Evolutionary conservation across 2,797 vertebrate genomes (phyloP).

Genomic region (Galaxias olidus): DNA sequence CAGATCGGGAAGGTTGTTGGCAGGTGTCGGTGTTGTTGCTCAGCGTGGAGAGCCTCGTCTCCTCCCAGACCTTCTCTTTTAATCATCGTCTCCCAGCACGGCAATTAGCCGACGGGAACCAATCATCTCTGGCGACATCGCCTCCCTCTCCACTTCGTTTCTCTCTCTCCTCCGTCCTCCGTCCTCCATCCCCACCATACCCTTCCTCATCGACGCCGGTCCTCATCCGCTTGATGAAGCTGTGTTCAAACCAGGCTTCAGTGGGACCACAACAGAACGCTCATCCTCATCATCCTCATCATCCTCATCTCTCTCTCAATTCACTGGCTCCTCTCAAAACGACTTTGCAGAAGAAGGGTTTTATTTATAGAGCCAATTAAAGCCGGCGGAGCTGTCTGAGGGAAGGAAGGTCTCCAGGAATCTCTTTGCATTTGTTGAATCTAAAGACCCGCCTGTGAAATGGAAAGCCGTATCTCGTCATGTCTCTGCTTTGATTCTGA

Average conservation of each 20-base stretch:
- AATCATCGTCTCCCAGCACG: slow-evolving; percentile 43
- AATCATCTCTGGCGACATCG: slow-evolving; percentile 25
- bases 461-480: too few relatives aligned
- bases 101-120: slow-evolving; percentile 34
- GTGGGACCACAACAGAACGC: too few relatives aligned
- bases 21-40: slow-evolving; percentile 36
- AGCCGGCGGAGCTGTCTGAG: not conserved
- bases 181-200: not conserved
- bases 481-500: too few relatives aligned
- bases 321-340: slow-evolving; percentile 5
- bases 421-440: not conserved
- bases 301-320: slow-evolving; percentile 1
- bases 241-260: not conserved
- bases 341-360: slow-evolving; percentile 2
- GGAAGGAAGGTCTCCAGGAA: not conserved
- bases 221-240: not conserved
- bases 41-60: slow-evolving; percentile 30
- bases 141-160: not conserved
- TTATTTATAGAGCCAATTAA: slow-evolving; percentile 8
- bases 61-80: slow-evolving; percentile 50
- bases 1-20: slow-evolving; percentile 40
- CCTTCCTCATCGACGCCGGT: not conserved
- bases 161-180: not conserved
- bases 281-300: too few relatives aligned
- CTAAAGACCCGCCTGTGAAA: not conserved